Evolutionary conservation across 2,113 vertebrate species (phyloP).

Genomic region (Nicator chloris): DNA sequence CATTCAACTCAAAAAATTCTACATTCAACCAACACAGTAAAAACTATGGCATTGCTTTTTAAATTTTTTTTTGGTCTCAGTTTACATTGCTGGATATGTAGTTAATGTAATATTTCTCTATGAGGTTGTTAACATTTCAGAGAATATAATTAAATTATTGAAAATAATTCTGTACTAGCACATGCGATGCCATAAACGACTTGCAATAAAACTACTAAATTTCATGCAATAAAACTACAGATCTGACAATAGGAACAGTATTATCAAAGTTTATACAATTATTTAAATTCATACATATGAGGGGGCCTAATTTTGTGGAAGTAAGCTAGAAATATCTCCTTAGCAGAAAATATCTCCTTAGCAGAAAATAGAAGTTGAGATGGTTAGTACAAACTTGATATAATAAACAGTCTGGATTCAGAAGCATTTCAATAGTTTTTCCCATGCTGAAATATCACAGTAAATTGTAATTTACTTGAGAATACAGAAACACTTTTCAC

Average conservation of each 20-base stretch:
- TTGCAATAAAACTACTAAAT: too few relatives aligned
- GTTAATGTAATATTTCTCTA: neutral
- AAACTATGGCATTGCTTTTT: neutral
- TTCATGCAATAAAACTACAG: neutral
- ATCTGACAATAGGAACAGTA: neutral
- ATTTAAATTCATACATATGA: neutral
- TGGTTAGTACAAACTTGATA: neutral
- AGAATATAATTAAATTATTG: neutral
- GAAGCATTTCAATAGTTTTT: neutral
- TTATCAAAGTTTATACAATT: neutral
- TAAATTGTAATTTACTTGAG: neutral
- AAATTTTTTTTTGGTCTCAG: neutral
- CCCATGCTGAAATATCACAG: neutral
- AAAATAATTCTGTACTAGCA: neutral
- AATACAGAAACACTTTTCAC: slow-evolving; percentile 62
- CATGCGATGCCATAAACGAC: too few relatives aligned
- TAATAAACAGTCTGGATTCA: neutral
- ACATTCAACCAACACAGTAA: neutral
- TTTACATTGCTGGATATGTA: neutral
- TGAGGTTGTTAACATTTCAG: neutral
- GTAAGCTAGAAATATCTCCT: neutral
- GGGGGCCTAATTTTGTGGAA: neutral
- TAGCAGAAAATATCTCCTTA: neutral
- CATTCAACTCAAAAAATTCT: neutral
- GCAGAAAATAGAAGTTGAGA: neutral